Conservation (phyloP, 2,888 invertebrate genomes). For the Theodoxus fluviatilis region DNA sequence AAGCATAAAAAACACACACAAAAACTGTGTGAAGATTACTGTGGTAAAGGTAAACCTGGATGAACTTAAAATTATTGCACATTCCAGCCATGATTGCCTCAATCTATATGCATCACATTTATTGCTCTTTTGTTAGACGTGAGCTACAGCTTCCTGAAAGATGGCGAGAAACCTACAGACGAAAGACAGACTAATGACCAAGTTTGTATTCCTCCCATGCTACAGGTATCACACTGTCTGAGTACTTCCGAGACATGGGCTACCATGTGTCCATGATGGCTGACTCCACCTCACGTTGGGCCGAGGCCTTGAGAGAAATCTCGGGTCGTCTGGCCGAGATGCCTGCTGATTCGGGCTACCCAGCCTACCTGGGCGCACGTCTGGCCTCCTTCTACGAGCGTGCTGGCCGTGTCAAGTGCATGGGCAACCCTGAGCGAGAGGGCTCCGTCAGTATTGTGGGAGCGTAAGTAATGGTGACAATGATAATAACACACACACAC, state of each 20-base stretch:
- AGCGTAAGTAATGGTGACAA: conserved; percentile 70
- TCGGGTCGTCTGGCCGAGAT: conserved; percentile 99
- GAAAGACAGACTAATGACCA: too few species aligned
- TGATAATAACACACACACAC: neutral
- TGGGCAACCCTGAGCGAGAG: conserved; percentile 97
- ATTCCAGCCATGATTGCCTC: too few species aligned
- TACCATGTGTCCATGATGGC: conserved; percentile 99
- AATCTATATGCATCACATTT: too few species aligned
- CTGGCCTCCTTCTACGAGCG: conserved; percentile 99
- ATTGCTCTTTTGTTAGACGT: too few species aligned
- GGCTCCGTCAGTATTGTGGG: conserved; percentile 99
- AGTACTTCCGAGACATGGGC: conserved; percentile 97
- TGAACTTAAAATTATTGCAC: too few species aligned
- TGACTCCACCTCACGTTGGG: conserved; percentile 99
- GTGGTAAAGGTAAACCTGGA: too few species aligned
- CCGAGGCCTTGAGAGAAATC: conserved; percentile 99
- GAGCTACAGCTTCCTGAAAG: too few species aligned
- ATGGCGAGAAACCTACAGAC: too few species aligned
- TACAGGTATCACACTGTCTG: conserved; percentile 94
- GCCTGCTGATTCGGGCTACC: conserved; percentile 96
- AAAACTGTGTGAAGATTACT: too few species aligned
- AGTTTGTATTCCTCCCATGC: conserved; percentile 9
- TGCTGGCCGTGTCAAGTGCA: conserved; percentile 94
- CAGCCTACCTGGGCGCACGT: conserved; percentile 97
- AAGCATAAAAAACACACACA: too few species aligned